These are phyloP conservation scores for Acrocephalus kingi DNA, from an alignment of 2,113 vertebrate species.

Conservation along the genomic window DNA sequence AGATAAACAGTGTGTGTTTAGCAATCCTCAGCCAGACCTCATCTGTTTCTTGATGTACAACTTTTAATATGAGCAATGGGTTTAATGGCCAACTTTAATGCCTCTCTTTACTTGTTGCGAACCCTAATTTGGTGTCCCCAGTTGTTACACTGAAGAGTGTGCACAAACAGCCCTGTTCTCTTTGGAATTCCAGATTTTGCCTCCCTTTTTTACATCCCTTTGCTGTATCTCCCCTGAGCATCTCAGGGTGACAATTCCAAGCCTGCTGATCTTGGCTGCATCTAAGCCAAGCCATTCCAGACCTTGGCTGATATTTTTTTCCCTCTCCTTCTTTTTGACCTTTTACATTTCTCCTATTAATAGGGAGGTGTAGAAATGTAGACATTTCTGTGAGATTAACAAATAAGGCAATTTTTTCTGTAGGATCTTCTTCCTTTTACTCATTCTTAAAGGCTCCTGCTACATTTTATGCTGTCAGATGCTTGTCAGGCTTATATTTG, in stretches of 20 bases:
- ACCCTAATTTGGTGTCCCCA: background rate
- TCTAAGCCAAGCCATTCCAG: background rate
- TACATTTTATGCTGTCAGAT: background rate
- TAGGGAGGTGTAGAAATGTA: background rate
- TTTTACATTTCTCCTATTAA: background rate
- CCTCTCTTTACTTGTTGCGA: background rate
- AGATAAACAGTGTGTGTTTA: background rate
- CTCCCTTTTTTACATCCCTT: background rate
- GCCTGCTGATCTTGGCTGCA: background rate
- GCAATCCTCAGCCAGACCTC: background rate
- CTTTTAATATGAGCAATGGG: background rate
- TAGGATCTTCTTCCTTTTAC: background rate
- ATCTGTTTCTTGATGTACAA: background rate
- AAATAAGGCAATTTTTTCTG: background rate
- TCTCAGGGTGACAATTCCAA: background rate
- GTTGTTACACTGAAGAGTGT: background rate
- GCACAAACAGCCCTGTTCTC: background rate
- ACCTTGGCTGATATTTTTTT: background rate
- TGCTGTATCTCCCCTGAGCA: fast-evolving
- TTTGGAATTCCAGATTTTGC: background rate
- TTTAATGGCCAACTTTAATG: no score
- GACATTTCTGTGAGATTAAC: background rate
- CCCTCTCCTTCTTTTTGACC: background rate
- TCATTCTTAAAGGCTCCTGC: background rate
- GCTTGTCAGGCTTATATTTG: background rate